Evolutionary conservation across 2,797 vertebrate genomes (phyloP).

Genomic region (Taenioides sp.): DNA sequence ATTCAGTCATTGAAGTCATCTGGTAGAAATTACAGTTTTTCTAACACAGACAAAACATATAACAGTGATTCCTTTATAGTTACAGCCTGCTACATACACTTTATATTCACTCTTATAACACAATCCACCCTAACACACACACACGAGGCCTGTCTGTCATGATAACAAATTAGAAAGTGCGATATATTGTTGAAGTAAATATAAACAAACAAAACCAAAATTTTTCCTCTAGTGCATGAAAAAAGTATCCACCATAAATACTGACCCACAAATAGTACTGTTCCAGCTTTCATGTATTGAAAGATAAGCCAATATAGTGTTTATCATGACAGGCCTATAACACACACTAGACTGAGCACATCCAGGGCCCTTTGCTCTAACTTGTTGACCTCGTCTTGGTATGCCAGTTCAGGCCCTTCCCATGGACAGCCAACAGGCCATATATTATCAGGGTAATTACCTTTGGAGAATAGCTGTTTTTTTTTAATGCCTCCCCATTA

Average conservation of each 20-base stretch:
- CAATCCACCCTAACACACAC: background rate
- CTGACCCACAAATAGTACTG: too few species aligned
- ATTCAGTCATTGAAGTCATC: conserved; percentile 10
- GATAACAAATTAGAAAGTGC: too few species aligned
- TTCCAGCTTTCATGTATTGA: too few species aligned
- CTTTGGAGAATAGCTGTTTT: conserved; percentile 57
- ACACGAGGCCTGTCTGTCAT: background rate
- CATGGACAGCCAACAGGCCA: conserved; percentile 59
- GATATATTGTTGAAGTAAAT: too few species aligned
- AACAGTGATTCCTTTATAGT: background rate
- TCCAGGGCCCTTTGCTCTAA: conserved; percentile 36
- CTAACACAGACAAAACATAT: conserved; percentile 5
- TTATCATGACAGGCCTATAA: background rate
- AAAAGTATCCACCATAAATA: too few species aligned
- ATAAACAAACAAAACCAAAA: too few species aligned
- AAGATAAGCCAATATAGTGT: too few species aligned
- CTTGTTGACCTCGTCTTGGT: conserved; percentile 66
- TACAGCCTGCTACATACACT: background rate
- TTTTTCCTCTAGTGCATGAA: too few species aligned
- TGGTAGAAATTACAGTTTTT: conserved; percentile 9
- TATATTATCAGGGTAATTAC: conserved; percentile 70
- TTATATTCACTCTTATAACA: background rate
- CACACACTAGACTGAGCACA: conserved; percentile 20
- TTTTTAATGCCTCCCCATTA: conserved; percentile 52
- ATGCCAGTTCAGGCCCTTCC: conserved; percentile 55